Evolutionary conservation across 2,797 vertebrate species (phyloP), one percentile per base, ranked within the genome.

Genomic region (Pristis pectinata): DNA sequence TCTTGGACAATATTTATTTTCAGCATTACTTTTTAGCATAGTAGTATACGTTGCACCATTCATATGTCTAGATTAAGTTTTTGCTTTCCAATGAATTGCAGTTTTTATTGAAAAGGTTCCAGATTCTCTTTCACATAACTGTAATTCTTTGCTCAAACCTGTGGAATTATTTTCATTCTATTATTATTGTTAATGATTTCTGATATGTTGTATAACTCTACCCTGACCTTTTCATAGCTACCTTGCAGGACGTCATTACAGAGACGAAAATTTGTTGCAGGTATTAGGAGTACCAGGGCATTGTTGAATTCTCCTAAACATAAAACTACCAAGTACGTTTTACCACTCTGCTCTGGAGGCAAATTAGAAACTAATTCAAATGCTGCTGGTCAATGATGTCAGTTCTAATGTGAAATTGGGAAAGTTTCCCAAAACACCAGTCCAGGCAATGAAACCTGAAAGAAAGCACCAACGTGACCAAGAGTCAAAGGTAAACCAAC

Each of bases 121-220:
- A 89, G 89, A 89, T 89, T 61, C 53, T 89, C 85, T 61, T 89
- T 89, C 80, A 83, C 17, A 49, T n/a, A 61, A 30, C 59, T 89
- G 24, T n/a, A 61, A n/a, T n/a, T 56, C 7, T 80, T 56, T 87
- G 83, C 27, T 87, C 11, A 53, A 87, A 37, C 3, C 79, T 44
- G 80, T 44, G 19, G 19, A 44, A 17, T 80, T 44, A 44, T 24
- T 22, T 76, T 80, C 44, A 79, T 80, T 80, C 79, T 44, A 2
- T 80, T 80, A 5, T 80, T 79, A 41, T 41, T 41, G 76, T 13
- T 80, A 24, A 44, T 22, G 17, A 41, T 44, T 44, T 44, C 79
- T 44, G 37, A 44, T 44, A 44, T 44, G 24, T 44, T 41, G 44
- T 44, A 1, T 41, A 80, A 80, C 22, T 37, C 79, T 80, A 22